Base-by-base conservation (phyloP, 2,113 vertebrate genomes). In the Anhinga rufa region DNA sequence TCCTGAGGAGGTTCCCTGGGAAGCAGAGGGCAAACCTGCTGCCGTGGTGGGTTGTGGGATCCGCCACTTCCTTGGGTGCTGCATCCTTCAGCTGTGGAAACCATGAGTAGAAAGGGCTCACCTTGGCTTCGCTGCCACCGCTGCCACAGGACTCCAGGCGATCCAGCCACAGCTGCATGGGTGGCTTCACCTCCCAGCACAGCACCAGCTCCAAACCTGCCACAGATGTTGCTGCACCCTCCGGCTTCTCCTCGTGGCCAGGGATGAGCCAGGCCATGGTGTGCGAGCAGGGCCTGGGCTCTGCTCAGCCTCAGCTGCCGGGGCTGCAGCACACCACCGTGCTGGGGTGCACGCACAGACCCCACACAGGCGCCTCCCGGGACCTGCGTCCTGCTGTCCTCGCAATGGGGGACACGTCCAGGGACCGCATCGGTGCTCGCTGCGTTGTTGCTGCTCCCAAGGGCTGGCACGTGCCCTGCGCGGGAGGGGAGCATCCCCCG, bases 391-490 rank as follows among this genome's bases (percentile, higher is more conserved):
- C 49, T 6, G 0, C 46, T 12, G 60, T 7, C 21, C 51, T 48
- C 1, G 0, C 46, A 2, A 2, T 0, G 7, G 17, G n/a, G 48
- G 28, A 26, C 1, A 0, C 3, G 4, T 4, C 7, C 6, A 24
- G 57, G 65, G 40, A 31, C 1, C 2, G 0, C 1, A 0, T 5
- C 0, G 10, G 60, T 10, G 75, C 79, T 60, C 1, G 0, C 55
- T 42, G 52, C 34, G 46, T 60, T 4, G 0, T 7, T 31, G 54
- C 17, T 34, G 62, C 72, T 83, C 72, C 8, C 36, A 6, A 34
- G 69, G 44, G 68, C 58, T 36, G 80, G 78, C 28, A 19, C 17
- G 0, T 8, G 26, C 11, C 36, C 46, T 15, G 22, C 4, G 2
- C 1, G 13, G 49, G 60, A 64, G 57, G 12, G 38, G 38, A 36